phyloP scores from a whole-genome alignment of 2,797 vertebrate genomes.

The Denticeps clupeoides region DNA sequence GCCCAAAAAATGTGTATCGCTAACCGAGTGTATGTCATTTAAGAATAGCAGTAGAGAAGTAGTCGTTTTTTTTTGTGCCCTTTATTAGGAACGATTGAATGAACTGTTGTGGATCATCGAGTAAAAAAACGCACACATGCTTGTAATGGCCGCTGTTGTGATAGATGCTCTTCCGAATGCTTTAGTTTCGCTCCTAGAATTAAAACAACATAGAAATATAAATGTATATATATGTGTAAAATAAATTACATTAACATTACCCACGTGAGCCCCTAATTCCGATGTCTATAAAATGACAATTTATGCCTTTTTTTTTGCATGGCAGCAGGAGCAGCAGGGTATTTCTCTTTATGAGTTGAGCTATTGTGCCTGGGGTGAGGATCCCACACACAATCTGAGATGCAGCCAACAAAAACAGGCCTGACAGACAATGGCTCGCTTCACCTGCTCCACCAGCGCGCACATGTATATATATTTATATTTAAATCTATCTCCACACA shows the following conservation, averaged over 20 bases:
- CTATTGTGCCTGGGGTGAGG: slow-evolving; percentile 94
- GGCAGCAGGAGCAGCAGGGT: slow-evolving; percentile 77
- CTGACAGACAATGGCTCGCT: slow-evolving; percentile 96
- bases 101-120: slow-evolving; percentile 10
- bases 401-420: slow-evolving; percentile 98
- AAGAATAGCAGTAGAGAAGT: background rate
- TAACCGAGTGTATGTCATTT: background rate
- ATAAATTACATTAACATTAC: slow-evolving; percentile 60
- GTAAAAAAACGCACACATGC: slow-evolving; percentile 18
- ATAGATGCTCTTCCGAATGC: slow-evolving; percentile 45
- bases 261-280: slow-evolving; percentile 72
- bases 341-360: slow-evolving; percentile 85
- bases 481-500: too few relatives aligned
- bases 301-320: slow-evolving; percentile 54
- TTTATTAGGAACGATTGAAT: slow-evolving; percentile 2
- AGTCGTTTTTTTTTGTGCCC: too few relatives aligned
- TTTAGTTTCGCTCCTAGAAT: slow-evolving; percentile 46
- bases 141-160: slow-evolving; percentile 41
- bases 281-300: slow-evolving; percentile 86
- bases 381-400: slow-evolving; percentile 98
- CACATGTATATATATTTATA: too few relatives aligned
- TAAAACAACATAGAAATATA: slow-evolving; percentile 38
- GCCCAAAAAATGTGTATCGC: too few relatives aligned
- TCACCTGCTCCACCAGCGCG: slow-evolving; percentile 92
- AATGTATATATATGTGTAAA: slow-evolving; percentile 53